A percentile compares a stretch with the other conserved stretches of the same genome.
Conservation (phyloP, 2,888 invertebrate genomes). For the Melanostoma scalare region DNA sequence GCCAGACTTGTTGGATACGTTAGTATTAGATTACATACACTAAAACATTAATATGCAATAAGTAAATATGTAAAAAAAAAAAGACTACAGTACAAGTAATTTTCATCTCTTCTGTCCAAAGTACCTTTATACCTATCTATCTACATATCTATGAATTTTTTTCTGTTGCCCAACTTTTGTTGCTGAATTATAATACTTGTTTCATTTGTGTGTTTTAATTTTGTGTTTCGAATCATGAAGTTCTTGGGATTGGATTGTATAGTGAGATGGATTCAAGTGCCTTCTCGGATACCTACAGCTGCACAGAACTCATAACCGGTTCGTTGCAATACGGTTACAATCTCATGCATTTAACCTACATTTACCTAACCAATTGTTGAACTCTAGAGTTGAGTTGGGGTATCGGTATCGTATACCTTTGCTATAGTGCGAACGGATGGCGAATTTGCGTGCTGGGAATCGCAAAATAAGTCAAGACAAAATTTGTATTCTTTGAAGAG, state of each 20-base stretch:
- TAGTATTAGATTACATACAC: conserved; percentile 70
- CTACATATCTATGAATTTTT: conserved; percentile 9
- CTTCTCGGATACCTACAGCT: conserved; percentile 25
- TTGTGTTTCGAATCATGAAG: conserved; percentile 29
- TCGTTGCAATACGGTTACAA: conserved; percentile 67
- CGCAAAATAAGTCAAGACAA: not conserved
- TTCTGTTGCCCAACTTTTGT: conserved; percentile 25
- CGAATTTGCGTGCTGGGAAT: conserved; percentile 31
- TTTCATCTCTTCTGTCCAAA: conserved; percentile 31
- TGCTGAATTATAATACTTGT: conserved; percentile 30
- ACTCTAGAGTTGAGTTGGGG: conserved; percentile 30
- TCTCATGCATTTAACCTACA: conserved; percentile 70
- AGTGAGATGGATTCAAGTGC: conserved; percentile 51
- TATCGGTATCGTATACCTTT: conserved; percentile 1
- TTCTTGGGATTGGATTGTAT: conserved; percentile 41
- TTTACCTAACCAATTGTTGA: conserved; percentile 69
- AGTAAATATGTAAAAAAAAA: conserved; percentile 32
- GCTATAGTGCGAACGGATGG: not conserved
- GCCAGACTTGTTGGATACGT: conserved; percentile 69
- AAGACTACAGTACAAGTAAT: not conserved
- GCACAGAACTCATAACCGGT: conserved; percentile 65
- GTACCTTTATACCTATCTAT: conserved; percentile 5
- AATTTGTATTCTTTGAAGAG: conserved; percentile 30
- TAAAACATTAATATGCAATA: conserved; percentile 55
- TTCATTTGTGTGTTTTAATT: not conserved